phyloP scores from a whole-genome alignment of 1,140 invertebrate genomes.

The Ceratosolen fusciceps region DNA sequence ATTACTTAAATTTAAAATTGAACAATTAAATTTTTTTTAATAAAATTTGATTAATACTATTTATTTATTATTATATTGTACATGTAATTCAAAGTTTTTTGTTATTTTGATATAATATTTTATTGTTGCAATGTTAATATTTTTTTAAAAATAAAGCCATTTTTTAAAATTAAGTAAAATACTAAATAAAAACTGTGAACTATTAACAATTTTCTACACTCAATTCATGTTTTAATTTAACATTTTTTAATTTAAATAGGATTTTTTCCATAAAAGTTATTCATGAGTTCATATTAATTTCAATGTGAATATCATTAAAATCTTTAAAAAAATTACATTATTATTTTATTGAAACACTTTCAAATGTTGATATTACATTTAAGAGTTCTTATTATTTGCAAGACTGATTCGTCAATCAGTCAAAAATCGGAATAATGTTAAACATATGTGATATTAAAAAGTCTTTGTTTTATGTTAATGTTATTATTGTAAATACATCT shows the following conservation, averaged over 20 bases:
- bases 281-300: constrained; percentile 29
- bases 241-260: constrained; percentile 44
- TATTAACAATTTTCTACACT: constrained; percentile 51
- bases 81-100: constrained; percentile 23
- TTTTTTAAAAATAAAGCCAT: constrained; percentile 47
- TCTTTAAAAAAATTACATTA: constrained; percentile 4
- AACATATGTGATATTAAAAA: constrained; percentile 3
- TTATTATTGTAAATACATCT: not conserved
- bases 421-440: constrained; percentile 39
- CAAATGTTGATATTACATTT: constrained; percentile 12
- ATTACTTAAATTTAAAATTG: too few relatives aligned
- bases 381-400: constrained; percentile 33
- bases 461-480: not conserved
- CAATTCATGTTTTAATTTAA: constrained; percentile 23
- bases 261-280: constrained; percentile 26
- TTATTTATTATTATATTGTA: too few relatives aligned
- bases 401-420: constrained; percentile 49
- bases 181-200: constrained; percentile 40
- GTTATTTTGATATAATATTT: constrained; percentile 49
- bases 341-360: constrained; percentile 8
- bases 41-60: too few relatives aligned
- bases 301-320: constrained; percentile 21
- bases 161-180: constrained; percentile 43
- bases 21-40: too few relatives aligned
- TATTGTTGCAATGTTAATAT: constrained; percentile 51